phyloP scores from a whole-genome alignment of 2,888 invertebrate genomes.

The Cataglyphis altisquamis region DNA sequence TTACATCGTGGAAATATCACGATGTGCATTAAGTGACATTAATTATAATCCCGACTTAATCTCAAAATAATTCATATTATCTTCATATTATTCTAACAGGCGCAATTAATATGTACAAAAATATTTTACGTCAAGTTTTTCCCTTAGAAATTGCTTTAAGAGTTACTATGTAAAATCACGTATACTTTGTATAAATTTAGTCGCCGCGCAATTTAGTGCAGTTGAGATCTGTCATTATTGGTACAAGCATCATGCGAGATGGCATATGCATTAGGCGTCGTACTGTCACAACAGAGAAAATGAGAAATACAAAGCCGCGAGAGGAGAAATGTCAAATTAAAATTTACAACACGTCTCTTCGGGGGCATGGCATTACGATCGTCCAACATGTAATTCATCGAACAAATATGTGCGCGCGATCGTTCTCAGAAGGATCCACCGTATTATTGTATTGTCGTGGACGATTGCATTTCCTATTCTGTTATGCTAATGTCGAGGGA shows the following conservation, averaged over 20 bases:
- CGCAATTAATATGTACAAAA: background rate
- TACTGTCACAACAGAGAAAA: background rate
- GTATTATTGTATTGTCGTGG: conserved; percentile 13
- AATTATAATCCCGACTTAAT: background rate
- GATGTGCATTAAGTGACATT: conserved; percentile 4
- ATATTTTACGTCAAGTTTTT: background rate
- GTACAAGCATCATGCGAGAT: background rate
- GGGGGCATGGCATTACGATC: conserved; percentile 38
- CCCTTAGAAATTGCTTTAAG: background rate
- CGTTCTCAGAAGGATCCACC: conserved; percentile 40
- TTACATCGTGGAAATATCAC: background rate
- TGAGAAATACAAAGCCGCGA: conserved; percentile 10
- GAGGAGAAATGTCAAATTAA: conserved; percentile 61
- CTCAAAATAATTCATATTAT: no score
- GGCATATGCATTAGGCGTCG: conserved; percentile 23
- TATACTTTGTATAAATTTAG: conserved; percentile 24
- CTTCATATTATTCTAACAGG: background rate
- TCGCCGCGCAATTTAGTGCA: conserved; percentile 36
- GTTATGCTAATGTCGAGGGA: conserved; percentile 51
- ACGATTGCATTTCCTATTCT: conserved; percentile 42
- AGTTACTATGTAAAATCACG: background rate
- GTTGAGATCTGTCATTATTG: conserved; percentile 51
- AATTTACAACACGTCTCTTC: conserved; percentile 59
- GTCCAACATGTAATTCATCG: conserved; percentile 59
- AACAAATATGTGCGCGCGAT: conserved; percentile 32